These are phyloP conservation scores for Columba livia DNA, from an alignment of 2,113 vertebrate genomes.

Conservation along the genomic window DNA sequence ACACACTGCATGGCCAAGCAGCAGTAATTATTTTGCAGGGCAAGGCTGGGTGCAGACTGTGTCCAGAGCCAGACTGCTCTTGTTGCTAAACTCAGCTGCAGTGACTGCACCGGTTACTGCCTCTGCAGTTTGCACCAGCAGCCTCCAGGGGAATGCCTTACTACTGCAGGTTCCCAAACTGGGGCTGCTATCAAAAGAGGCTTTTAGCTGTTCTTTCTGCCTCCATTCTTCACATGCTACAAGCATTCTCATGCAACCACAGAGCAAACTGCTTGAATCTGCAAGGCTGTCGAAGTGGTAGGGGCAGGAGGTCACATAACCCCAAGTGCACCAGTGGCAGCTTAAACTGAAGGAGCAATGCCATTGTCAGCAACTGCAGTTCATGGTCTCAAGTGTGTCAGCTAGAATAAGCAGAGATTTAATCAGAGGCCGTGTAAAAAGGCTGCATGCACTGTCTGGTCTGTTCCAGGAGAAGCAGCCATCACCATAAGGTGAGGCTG, in stretches of 20 bases:
- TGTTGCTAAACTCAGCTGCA: background rate
- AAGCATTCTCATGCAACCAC: background rate
- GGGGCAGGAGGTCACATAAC: background rate
- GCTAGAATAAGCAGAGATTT: background rate
- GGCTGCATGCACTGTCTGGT: background rate
- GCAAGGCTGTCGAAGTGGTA: background rate
- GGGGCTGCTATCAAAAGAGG: background rate
- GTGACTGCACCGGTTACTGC: background rate
- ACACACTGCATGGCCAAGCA: background rate
- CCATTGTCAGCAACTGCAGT: background rate
- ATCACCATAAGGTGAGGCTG: constrained; percentile 20
- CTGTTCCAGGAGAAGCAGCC: background rate
- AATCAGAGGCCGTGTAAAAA: background rate
- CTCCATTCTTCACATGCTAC: background rate
- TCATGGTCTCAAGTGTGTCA: background rate
- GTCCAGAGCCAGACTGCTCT: background rate
- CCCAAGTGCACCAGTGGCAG: background rate
- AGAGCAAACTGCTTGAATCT: background rate
- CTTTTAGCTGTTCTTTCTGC: background rate
- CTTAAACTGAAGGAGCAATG: background rate
- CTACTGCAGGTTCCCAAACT: background rate
- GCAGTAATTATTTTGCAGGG: background rate
- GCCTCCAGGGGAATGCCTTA: background rate
- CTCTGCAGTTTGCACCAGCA: background rate
- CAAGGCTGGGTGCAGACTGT: background rate